Percentiles rank a stretch among this genome's conserved stretches.
Conservation (phyloP, 2,113 vertebrate genomes). For the Poecilia latipinna region DNA sequence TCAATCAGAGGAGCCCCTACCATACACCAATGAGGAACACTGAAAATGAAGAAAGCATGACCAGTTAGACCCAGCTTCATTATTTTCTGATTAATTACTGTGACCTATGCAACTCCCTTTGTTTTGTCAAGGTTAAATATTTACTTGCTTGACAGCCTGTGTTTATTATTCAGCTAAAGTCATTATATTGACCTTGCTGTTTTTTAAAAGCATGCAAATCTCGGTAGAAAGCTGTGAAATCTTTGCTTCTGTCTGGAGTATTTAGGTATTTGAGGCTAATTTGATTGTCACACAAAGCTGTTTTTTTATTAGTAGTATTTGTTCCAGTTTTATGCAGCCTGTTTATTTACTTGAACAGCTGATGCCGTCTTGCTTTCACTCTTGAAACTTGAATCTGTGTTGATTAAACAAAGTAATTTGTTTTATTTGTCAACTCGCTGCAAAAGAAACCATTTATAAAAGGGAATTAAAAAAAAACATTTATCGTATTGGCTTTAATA, state of each 20-base stretch:
- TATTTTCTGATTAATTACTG: background rate
- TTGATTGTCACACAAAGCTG: background rate
- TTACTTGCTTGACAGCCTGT: constrained; percentile 3
- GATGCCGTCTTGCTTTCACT: background rate
- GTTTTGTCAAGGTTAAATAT: background rate
- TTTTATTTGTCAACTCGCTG: background rate
- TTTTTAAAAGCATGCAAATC: background rate
- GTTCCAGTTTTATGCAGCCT: constrained; percentile 28
- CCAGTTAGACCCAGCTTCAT: background rate
- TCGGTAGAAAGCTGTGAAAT: background rate
- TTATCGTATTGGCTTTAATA: background rate
- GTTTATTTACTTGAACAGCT: background rate
- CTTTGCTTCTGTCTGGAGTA: background rate
- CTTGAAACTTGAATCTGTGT: background rate
- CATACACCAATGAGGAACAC: background rate
- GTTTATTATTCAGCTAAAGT: background rate
- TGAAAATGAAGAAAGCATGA: background rate
- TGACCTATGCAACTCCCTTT: background rate
- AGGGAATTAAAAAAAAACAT: background rate
- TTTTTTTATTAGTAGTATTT: background rate
- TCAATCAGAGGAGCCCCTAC: too few species aligned
- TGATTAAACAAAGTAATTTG: background rate
- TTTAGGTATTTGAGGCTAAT: background rate
- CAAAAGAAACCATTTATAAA: constrained; percentile 6
- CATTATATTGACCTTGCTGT: background rate